Evolutionary conservation across 2,797 vertebrate species (phyloP), one percentile per base, ranked within the genome.

Genomic region (Pantherophis alleghaniensis): DNA sequence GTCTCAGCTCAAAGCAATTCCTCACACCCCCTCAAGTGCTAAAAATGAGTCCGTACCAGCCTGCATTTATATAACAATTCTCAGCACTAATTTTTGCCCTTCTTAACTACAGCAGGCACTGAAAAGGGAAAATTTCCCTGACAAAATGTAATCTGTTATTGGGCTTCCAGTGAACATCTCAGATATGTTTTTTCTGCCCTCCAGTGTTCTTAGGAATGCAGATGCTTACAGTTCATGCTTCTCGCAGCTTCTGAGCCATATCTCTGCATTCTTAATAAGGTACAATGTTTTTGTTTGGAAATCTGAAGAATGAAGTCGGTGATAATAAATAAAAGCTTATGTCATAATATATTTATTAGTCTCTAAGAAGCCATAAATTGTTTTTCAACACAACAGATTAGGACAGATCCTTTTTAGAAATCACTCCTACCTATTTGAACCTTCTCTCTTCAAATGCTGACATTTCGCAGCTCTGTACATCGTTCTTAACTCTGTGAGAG

Each of bases 31-130:
- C 97, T 95, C 97, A 96, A 96, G 95, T 5, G 94, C 97, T 97
- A 97, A 97, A 97, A 97, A 97, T 97, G 96, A 96, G 96, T 94
- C 95, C 95, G 95, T 96, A 97, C 96, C 96, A 97, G 96, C 96
- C 95, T 97, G 96, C 96, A 97, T 97, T 97, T 97, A 97, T 97
- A 95, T 97, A 97, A 97, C 96, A 96, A 96, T 97, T 95, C 96
- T 96, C 95, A 95, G 95, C 96, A 97, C 96, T 96, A 96, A 96
- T 96, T 96, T 96, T 93, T 96, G 95, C 93, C 91, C 96, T 96
- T 96, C 92, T 93, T 94, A 96, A 94, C 90, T 95, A 92, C 93
- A 91, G 96, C 95, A 93, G 96, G 92, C 94, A 95, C 92, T 90
- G 95, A 95, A 96, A 91, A 86, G 47, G 92, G 57, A 94, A 95